Conservation (phyloP, 2,113 vertebrate species). For the Leptobrachium ailaonicum region DNA sequence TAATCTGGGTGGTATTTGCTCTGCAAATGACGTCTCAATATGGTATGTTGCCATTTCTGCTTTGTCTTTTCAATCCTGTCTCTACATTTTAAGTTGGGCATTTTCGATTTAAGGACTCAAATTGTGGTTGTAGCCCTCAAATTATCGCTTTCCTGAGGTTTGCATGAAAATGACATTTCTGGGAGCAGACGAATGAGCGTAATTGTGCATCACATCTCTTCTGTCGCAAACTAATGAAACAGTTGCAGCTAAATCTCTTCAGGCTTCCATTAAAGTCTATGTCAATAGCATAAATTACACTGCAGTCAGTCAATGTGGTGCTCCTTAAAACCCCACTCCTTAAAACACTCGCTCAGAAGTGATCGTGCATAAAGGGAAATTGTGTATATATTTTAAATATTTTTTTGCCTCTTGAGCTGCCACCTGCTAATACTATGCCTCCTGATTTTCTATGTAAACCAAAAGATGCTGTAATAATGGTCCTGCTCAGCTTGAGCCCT, state of each 20-base stretch:
- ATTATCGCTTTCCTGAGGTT: conserved; percentile 5
- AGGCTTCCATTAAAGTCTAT: conserved; percentile 12
- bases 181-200: no score
- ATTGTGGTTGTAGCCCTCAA: not conserved
- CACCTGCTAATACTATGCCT: conserved; percentile 6
- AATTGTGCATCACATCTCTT: conserved; percentile 3
- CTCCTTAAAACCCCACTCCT: not conserved
- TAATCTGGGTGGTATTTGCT: no score
- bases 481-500: conserved; percentile 13
- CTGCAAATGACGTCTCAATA: no score
- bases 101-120: not conserved
- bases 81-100: no score
- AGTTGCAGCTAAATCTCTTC: not conserved
- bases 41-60: no score
- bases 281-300: conserved; percentile 27
- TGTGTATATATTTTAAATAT: conserved; percentile 20
- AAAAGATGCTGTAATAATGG: conserved; percentile 10
- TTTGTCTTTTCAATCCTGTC: no score
- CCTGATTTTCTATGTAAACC: not conserved
- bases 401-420: conserved; percentile 1
- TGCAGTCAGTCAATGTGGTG: conserved; percentile 3
- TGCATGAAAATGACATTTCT: not conserved
- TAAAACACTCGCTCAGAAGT: not conserved
- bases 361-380: not conserved
- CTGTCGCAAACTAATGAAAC: not conserved